phyloP scores from a whole-genome alignment of 2,113 vertebrate species.

The Phalacrocorax pelagicus region DNA sequence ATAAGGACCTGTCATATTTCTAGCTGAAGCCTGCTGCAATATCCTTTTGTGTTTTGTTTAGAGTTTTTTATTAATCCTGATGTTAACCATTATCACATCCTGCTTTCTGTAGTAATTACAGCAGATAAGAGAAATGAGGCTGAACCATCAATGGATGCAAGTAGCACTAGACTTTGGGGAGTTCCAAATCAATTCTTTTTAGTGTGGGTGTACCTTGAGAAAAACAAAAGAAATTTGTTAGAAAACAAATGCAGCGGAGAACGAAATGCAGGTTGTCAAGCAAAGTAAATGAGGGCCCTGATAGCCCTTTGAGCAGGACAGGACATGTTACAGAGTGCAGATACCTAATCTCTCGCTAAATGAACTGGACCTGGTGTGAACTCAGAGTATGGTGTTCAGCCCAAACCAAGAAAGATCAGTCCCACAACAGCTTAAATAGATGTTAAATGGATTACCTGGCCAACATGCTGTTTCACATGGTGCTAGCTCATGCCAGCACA shows the following conservation, averaged over 20 bases:
- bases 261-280: not conserved
- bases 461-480: fast-evolving
- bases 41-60: not conserved
- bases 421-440: not conserved
- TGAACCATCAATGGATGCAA: not conserved
- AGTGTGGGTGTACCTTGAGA: not conserved
- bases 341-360: not conserved
- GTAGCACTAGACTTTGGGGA: not conserved
- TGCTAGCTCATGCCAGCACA: not conserved
- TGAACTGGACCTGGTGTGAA: not conserved
- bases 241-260: not conserved
- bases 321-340: not conserved
- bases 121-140: not conserved
- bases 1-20: not conserved
- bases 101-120: not conserved
- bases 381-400: not conserved
- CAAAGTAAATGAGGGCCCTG: not conserved
- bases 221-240: not conserved
- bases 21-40: not conserved
- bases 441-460: not conserved
- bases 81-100: not conserved
- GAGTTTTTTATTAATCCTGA: not conserved
- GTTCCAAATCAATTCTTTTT: not conserved
- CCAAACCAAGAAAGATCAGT: not conserved
- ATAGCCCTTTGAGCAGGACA: not conserved